Conservation (phyloP, 2,113 vertebrate species). For the Melozone crissalis region DNA sequence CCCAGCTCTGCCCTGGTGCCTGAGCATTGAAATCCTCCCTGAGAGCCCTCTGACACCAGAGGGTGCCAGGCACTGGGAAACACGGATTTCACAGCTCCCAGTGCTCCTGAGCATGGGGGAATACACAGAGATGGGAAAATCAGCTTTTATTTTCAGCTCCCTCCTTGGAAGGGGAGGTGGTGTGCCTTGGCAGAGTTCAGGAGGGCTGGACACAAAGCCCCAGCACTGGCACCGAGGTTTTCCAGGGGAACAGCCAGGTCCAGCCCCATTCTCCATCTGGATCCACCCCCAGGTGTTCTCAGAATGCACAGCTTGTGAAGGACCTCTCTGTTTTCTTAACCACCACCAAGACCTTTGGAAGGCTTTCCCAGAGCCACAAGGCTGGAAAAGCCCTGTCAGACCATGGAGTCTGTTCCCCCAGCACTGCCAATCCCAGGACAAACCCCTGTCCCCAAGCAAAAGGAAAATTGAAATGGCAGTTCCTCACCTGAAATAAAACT, state of each 20-base stretch:
- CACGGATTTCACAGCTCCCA: not conserved
- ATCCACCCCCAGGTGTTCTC: fast-evolving
- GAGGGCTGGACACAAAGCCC: not conserved
- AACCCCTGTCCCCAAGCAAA: not conserved
- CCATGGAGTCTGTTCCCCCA: not conserved
- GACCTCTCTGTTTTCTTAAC: not conserved
- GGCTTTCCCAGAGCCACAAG: not conserved
- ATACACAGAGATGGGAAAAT: not conserved
- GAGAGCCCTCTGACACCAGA: not conserved
- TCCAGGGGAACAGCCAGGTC: not conserved
- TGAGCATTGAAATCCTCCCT: not conserved
- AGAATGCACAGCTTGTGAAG: not conserved
- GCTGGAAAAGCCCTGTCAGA: not conserved
- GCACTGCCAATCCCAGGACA: not conserved
- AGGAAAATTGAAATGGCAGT: not conserved
- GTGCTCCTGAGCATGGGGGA: not conserved
- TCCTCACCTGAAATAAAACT: not conserved
- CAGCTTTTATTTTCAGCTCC: not conserved
- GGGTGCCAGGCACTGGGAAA: not conserved
- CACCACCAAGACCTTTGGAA: not conserved
- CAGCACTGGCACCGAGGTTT: not conserved
- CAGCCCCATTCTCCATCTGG: not conserved
- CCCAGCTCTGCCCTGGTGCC: not conserved
- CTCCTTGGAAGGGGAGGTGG: not conserved
- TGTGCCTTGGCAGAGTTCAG: not conserved